These are phyloP conservation scores for Hylyphantes graminicola DNA, from an alignment of 1,140 invertebrate genomes.

Conservation along the genomic window DNA sequence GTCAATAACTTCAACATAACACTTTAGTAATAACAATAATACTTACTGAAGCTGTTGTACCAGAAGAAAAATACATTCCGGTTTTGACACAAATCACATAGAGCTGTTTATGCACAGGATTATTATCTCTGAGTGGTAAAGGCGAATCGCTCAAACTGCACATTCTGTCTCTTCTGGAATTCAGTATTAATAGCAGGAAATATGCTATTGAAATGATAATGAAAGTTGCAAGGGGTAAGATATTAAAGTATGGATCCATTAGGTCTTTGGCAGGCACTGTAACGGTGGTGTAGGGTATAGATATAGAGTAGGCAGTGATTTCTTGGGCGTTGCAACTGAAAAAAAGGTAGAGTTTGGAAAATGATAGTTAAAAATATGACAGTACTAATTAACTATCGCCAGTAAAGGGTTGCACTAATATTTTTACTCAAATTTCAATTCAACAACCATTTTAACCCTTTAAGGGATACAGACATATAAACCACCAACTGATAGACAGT, in stretches of 20 bases:
- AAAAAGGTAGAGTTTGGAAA: background rate
- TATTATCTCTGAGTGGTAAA: slow-evolving; percentile 22
- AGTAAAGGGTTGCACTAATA: background rate
- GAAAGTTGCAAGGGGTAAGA: background rate
- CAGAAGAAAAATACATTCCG: slow-evolving; percentile 49
- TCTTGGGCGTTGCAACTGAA: slow-evolving; percentile 30
- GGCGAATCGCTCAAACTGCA: slow-evolving; percentile 3
- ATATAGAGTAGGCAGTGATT: slow-evolving; percentile 36
- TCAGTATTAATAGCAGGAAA: slow-evolving; percentile 1
- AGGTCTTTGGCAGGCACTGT: slow-evolving; percentile 21
- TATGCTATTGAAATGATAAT: background rate
- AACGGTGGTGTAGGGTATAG: background rate
- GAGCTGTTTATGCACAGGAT: slow-evolving; percentile 27
- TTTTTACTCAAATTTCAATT: background rate
- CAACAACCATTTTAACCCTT: no score
- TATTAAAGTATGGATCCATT: slow-evolving; percentile 37
- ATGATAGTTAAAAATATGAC: no score
- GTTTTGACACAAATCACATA: slow-evolving; percentile 45
- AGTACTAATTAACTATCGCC: background rate
- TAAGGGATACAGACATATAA: no score
- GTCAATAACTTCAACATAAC: no score
- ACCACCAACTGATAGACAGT: no score
- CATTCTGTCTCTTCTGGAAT: slow-evolving; percentile 29
- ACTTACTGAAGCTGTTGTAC: slow-evolving; percentile 56
- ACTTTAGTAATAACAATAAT: background rate